Evolutionary conservation across 2,797 vertebrate genomes (phyloP).

Genomic region (Malurus splendens): DNA sequence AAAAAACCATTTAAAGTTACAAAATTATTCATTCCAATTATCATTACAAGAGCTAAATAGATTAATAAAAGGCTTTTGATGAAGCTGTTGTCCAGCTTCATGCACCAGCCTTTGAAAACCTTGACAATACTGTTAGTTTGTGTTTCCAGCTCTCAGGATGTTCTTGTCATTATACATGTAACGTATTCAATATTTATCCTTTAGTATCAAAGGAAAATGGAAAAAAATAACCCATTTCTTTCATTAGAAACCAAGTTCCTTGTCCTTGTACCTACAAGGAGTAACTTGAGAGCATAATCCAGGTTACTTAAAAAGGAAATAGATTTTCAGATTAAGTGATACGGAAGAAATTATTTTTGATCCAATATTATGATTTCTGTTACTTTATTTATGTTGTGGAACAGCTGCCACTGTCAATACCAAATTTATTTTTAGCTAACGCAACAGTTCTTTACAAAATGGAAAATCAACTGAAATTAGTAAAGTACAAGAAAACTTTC

Average conservation of each 20-base stretch:
- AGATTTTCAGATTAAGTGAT: not conserved
- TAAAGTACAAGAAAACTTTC: not conserved
- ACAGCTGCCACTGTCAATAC: not conserved
- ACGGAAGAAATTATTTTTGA: not conserved
- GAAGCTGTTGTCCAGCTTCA: not conserved
- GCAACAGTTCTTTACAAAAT: not conserved
- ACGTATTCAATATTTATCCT: not conserved
- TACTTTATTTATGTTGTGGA: not conserved
- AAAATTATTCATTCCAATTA: not conserved
- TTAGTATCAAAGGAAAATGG: not conserved
- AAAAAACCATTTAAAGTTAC: not conserved
- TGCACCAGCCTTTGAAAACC: not conserved
- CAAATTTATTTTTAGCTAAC: not conserved
- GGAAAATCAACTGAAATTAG: not conserved
- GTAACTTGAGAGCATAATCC: not conserved
- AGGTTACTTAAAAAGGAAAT: not conserved
- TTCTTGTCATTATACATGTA: not conserved
- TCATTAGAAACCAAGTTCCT: not conserved
- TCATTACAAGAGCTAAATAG: not conserved
- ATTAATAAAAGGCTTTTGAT: not conserved
- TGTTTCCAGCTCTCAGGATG: not conserved
- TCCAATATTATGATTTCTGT: not conserved
- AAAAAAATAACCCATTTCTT: not conserved
- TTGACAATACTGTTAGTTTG: not conserved
- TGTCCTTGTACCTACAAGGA: not conserved